Percentiles rank a stretch among this genome's conserved stretches.
These are phyloP conservation scores for Hydriomena furcata DNA, from an alignment of 2,888 invertebrate genomes.

Conservation along the genomic window DNA sequence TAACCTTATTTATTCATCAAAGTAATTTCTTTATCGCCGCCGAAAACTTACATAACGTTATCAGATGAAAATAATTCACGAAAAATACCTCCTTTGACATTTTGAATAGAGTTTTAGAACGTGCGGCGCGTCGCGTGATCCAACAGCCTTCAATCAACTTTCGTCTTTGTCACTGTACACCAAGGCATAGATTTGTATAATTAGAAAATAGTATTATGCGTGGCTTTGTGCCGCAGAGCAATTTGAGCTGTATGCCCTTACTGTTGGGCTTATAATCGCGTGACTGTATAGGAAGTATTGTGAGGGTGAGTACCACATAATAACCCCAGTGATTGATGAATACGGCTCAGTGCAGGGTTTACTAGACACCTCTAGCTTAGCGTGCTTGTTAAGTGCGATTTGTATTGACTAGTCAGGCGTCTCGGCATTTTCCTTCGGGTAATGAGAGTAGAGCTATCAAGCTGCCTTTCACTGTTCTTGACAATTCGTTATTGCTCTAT, in stretches of 20 bases:
- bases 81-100: constrained; percentile 35
- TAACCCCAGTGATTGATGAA: constrained; percentile 66
- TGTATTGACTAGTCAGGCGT: constrained; percentile 26
- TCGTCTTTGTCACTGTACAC: constrained; percentile 17
- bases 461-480: constrained; percentile 8
- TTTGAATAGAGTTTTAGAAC: constrained; percentile 40
- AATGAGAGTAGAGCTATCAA: constrained; percentile 9
- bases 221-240: constrained; percentile 1
- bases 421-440: constrained; percentile 9
- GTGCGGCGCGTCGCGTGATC: constrained; percentile 32
- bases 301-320: constrained; percentile 47
- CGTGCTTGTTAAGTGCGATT: constrained; percentile 35
- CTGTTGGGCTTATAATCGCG: constrained; percentile 11
- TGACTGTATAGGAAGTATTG: constrained; percentile 17
- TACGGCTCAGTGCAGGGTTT: constrained; percentile 36
- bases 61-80: constrained; percentile 35
- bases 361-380: constrained; percentile 38
- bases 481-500: constrained; percentile 10
- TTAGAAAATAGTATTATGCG: constrained; percentile 6
- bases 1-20: constrained; percentile 28
- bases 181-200: constrained; percentile 17
- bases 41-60: constrained; percentile 27
- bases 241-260: constrained; percentile 4
- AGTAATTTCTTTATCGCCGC: constrained; percentile 35
- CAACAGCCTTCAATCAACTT: constrained; percentile 19